Evolutionary conservation across 2,113 vertebrate genomes (phyloP), one percentile per base, ranked within the genome.

Genomic region (Hippocampus guttulatus): DNA sequence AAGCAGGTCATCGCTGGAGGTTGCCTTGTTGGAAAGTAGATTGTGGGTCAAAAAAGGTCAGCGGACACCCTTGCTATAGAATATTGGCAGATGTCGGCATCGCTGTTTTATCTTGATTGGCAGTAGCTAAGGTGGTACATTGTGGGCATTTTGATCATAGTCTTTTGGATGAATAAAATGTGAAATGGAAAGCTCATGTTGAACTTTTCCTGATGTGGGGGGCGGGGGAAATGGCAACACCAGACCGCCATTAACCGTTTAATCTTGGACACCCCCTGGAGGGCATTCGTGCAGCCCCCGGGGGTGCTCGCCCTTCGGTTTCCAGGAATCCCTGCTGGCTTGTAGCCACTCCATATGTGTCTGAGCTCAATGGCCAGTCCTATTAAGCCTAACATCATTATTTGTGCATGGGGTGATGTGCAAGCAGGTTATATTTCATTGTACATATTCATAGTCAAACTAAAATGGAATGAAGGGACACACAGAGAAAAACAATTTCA

Each of bases 351-450:
- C 52, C 21, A 11, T 54, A 54, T 55, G 52, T 55, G 52, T 55
- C 21, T 55, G 23, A 55, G 21, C 21, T n/a, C 52, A 3, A 55
- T 73, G 73, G 75, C 81, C 64, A 54, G 72, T 61, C 66, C 79
- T 77, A 80, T 88, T 87, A 88, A 88, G 78, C 75, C 83, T 81
- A 73, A 69, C 81, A 84, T 68, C 60, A 73, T 84, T 83, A 55
- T 55, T 81, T 80, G 78, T 27, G 72, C 82, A 79, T 68, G 62
- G 68, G 73, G 40, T 9, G 25, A 79, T 77, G 76, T 79, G 75
- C 69, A 15, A 77, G 77, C 30, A 74, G 76, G 52, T 64, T 54
- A 45, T 40, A 65, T 43, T 55, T 78, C 23, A 75, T 64, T 7
- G 57, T n/a, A n/a, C n/a, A n/a, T n/a, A n/a, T n/a, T n/a, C n/a